Percentiles rank a stretch among this genome's conserved stretches.
These are phyloP conservation scores for Meandrusa payeni DNA, from an alignment of 2,888 invertebrate genomes.

Conservation along the genomic window DNA sequence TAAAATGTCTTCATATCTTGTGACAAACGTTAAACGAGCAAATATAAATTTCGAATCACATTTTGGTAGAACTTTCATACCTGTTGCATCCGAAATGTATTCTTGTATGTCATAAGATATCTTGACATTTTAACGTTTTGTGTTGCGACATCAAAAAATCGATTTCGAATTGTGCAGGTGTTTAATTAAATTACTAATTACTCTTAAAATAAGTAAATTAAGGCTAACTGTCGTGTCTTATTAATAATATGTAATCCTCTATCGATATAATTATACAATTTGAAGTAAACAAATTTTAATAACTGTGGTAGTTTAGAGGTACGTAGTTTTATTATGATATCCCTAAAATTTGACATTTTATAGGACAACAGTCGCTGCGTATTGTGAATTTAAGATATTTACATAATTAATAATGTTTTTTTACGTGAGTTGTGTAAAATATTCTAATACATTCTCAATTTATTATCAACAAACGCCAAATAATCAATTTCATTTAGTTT, in stretches of 20 bases:
- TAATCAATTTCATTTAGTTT: conserved; percentile 30
- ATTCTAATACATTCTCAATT: conserved; percentile 19
- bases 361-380: background rate
- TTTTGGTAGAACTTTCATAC: background rate
- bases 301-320: conserved; percentile 8
- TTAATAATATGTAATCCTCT: conserved; percentile 23
- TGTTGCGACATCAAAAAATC: background rate
- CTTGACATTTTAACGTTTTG: too few species aligned
- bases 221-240: conserved; percentile 28
- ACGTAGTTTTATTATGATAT: conserved; percentile 4
- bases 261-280: conserved; percentile 21
- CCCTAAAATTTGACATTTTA: background rate
- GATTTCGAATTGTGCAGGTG: conserved; percentile 11
- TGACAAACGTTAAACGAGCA: too few species aligned
- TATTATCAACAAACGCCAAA: conserved; percentile 32
- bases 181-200: conserved; percentile 19
- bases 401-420: conserved; percentile 14
- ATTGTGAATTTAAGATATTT: background rate
- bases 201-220: conserved; percentile 17
- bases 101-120: background rate
- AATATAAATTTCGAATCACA: conserved; percentile 5
- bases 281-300: conserved; percentile 18
- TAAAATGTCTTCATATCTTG: too few species aligned
- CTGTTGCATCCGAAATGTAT: conserved; percentile 1
- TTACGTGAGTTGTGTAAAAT: conserved; percentile 13